These are phyloP conservation scores for Peromyscus eremicus DNA, from an alignment of 2,797 vertebrate species.

Conservation along the genomic window DNA sequence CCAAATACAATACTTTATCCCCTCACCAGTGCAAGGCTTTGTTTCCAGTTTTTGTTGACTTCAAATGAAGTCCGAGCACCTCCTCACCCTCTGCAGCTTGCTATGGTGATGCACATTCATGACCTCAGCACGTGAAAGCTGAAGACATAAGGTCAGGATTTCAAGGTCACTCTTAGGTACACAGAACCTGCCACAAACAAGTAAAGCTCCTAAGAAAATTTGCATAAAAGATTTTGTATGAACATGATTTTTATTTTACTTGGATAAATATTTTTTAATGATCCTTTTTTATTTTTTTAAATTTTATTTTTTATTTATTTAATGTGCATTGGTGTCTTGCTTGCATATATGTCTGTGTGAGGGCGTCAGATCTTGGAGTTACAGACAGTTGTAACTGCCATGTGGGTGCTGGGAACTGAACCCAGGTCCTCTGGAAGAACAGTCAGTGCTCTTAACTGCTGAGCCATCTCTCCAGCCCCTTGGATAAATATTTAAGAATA, in stretches of 20 bases:
- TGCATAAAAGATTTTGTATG: neutral
- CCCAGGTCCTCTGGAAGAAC: too few species aligned
- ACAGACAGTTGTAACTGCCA: too few species aligned
- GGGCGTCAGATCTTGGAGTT: too few species aligned
- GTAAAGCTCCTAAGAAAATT: neutral
- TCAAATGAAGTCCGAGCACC: neutral
- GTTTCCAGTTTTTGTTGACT: neutral
- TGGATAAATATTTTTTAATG: neutral
- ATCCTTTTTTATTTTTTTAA: too few species aligned
- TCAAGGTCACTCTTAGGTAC: neutral
- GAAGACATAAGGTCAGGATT: neutral
- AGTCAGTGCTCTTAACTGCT: too few species aligned
- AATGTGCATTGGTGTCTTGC: too few species aligned
- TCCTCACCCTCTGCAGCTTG: neutral
- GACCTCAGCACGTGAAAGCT: neutral
- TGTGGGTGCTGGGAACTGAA: too few species aligned
- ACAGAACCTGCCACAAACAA: neutral
- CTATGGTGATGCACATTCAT: neutral
- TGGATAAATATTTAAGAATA: neutral
- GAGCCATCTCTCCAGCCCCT: too few species aligned
- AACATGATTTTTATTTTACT: neutral
- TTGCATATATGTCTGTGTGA: too few species aligned
- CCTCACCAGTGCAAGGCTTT: neutral
- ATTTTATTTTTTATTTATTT: too few species aligned
- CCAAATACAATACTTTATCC: neutral